phyloP scores from a whole-genome alignment of 2,888 invertebrate species.

The Kryphioiulus occultus region DNA sequence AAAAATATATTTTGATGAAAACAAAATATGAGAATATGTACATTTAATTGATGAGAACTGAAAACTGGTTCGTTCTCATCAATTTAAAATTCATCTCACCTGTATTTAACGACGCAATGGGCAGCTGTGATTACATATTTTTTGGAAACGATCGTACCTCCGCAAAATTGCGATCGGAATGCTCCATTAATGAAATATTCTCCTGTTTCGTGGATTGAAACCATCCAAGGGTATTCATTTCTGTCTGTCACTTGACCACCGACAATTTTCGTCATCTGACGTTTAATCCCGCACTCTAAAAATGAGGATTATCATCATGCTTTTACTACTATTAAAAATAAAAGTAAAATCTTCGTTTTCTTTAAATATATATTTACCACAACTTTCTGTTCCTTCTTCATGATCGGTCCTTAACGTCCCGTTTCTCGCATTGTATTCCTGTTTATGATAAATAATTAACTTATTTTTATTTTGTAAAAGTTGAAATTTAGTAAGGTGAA shows the following conservation, averaged over 20 bases:
- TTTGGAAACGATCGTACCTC: slow-evolving; percentile 47
- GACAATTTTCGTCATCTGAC: slow-evolving; percentile 44
- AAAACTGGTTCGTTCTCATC: too few species aligned
- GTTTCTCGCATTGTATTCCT: neutral
- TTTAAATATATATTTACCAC: neutral
- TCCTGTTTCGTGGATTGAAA: slow-evolving; percentile 31
- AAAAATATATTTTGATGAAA: neutral
- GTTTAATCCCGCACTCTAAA: slow-evolving; percentile 41
- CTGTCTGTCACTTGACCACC: slow-evolving; percentile 46
- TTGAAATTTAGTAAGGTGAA: too few species aligned
- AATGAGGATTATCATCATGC: neutral
- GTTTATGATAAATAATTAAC: too few species aligned
- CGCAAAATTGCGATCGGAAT: slow-evolving; percentile 48
- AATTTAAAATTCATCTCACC: neutral
- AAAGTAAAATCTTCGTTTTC: neutral
- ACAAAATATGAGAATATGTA: too few species aligned
- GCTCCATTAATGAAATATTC: slow-evolving; percentile 44
- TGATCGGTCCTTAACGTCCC: neutral
- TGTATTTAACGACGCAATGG: slow-evolving; percentile 37
- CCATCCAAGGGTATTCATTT: slow-evolving; percentile 52
- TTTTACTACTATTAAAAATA: neutral
- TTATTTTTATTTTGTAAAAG: too few species aligned
- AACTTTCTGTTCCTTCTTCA: neutral
- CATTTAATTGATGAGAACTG: too few species aligned
- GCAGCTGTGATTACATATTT: slow-evolving; percentile 49